Base-by-base conservation (phyloP, 2,888 invertebrate species). In the Copidosoma aretas region DNA sequence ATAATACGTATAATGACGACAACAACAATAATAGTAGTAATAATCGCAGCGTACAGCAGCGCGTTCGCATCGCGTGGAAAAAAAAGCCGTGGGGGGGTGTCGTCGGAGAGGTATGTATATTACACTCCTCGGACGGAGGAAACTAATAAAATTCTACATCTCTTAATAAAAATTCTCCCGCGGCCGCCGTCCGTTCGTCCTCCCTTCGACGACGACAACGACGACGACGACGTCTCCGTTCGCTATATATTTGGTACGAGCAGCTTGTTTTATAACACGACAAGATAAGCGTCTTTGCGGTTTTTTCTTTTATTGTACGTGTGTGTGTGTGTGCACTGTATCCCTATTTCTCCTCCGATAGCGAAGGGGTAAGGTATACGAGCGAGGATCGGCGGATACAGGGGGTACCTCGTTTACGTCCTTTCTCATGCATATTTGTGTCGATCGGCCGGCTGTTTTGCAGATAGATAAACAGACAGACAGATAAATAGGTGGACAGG, bases 261-360 rank as follows among this genome's bases (percentile, higher is more conserved):
- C 82, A 83, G 81, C 82, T 81, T 83, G 81, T 82, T 41, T 12
- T 58, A 64, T 82, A 82, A 82, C 81, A 81, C 82, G 83, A 82
- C 81, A 83, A 83, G 80, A 81, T 82, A 83, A 83, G 83, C 83
- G 83, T 83, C 83, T 67, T 73, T 72, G 64, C 65, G 64, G 61
- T 69, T 65, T 15, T 39, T n/a, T 43, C 17, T 43, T 14, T 43
- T 46, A 65, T 24, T 46, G 14, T 19, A n/a, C n/a, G 41, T 24
- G 22, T 62, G 43, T 10, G 10, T 61, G 22, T 51, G 17, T 32
- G 19, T 41, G 21, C 4, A 32, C 1, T 22, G 46, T 8, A 32
- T 32, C 32, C 4, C 32, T 32, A 32, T 32, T 32, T 32, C 32
- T 32, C 32, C 32, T 32, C 32, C 8, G 32, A 8, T 32, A 77